phyloP scores from a whole-genome alignment of 2,888 invertebrate genomes.

The Tipula lateralis region DNA sequence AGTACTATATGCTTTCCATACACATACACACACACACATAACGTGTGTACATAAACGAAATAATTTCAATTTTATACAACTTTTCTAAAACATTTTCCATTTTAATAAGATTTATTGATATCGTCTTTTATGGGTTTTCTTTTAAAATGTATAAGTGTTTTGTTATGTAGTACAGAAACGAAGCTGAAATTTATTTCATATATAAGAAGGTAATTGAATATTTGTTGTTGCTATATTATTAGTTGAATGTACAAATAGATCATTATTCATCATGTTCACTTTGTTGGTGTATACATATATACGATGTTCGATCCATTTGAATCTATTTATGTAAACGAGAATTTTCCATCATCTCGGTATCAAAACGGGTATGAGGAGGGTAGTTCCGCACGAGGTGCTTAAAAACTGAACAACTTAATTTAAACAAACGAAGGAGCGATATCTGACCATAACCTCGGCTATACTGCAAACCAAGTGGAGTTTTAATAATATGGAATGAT shows the following conservation, averaged over 20 bases:
- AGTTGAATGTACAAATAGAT: background rate
- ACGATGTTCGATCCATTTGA: background rate
- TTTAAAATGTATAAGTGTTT: slow-evolving; percentile 24
- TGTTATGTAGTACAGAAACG: background rate
- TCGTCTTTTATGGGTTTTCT: slow-evolving; percentile 24
- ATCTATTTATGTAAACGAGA: background rate
- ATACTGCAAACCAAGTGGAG: too few relatives aligned
- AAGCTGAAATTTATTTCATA: background rate
- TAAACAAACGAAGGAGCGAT: too few relatives aligned
- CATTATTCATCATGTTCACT: background rate
- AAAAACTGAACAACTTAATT: too few relatives aligned
- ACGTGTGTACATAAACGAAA: background rate
- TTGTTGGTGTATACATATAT: too few relatives aligned
- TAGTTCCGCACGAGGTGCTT: too few relatives aligned
- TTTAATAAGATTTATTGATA: slow-evolving; percentile 19
- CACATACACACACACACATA: too few relatives aligned
- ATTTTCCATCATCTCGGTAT: too few relatives aligned
- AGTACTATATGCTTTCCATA: background rate
- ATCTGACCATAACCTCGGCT: too few relatives aligned
- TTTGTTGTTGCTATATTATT: background rate
- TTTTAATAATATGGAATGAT: too few relatives aligned
- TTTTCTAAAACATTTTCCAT: background rate
- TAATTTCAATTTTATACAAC: background rate
- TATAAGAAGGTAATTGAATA: slow-evolving; percentile 12
- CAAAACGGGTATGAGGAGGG: too few relatives aligned